Base-by-base conservation (phyloP, 2,888 invertebrate species). In the Hipparchia sbordonii region DNA sequence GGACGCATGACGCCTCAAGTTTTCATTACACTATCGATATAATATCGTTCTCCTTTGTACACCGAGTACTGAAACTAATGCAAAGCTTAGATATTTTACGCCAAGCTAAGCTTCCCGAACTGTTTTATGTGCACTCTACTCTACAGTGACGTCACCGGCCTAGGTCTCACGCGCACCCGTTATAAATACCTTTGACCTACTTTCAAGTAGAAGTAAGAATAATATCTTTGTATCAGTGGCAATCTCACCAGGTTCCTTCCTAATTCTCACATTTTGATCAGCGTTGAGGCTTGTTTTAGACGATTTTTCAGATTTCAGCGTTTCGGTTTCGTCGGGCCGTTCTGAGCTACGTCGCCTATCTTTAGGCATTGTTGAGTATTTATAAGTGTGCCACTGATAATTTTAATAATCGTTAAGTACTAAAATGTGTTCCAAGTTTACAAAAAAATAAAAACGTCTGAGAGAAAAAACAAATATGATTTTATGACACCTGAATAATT, bases 241-340 rank as follows among this genome's bases (percentile, higher is more conserved):
- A 52, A 56, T 48, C 54, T 60, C 48, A 74, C 76, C 74, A 52
- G 72, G 33, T n/a, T 75, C 81, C 77, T 82, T 85, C 59, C 81
- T 57, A 33, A 84, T 77, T 79, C 84, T 87, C 56, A 87, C 84
- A 80, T 86, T 87, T 67, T 82, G 82, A 39, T 86, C 86, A 0
- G 87, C 74, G 4, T 75, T 73, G 2, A 85, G 74, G 23, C 80
- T 80, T 2, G 78, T 73, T 65, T 81, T 84, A 0, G 85, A 84
- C 72, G 63, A 56, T 12, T 70, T 70, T 56, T 69, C 69, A 52
- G 69, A 69, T 68, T 80, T 81, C 4, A 78, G 72, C 13, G 78
- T 72, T 46, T 61, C 68, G 0, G 68, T 52, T 12, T 71, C 72
- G 0, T 56, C 66, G 33, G 46, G 1, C 59, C 59, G 48, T 10